Conservation (phyloP, 2,888 invertebrate species). For the Andrena hattorfiana region DNA sequence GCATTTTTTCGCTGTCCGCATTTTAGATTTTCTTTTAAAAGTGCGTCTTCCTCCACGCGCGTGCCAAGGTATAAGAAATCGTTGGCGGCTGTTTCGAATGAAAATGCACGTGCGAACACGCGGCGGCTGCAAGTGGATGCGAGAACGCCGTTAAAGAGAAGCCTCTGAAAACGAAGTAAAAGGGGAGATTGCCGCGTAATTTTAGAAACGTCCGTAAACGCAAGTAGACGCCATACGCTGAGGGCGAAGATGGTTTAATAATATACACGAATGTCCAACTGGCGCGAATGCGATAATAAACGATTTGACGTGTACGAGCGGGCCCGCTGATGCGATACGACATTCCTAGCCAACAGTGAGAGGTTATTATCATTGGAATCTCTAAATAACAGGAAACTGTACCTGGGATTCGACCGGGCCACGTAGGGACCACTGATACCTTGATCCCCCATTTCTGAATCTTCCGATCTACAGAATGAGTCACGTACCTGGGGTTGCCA, state of each 20-base stretch:
- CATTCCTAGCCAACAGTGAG: slow-evolving; percentile 41
- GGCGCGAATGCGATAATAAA: slow-evolving; percentile 79
- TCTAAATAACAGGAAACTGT: slow-evolving; percentile 26
- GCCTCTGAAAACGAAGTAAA: slow-evolving; percentile 49
- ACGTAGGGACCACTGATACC: slow-evolving; percentile 1
- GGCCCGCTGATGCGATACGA: slow-evolving; percentile 58
- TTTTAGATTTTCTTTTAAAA: slow-evolving; percentile 2
- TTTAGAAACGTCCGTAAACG: slow-evolving; percentile 72
- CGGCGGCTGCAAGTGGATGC: slow-evolving; percentile 58
- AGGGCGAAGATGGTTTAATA: slow-evolving; percentile 78
- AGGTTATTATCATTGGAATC: slow-evolving; percentile 64
- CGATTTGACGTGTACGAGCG: slow-evolving; percentile 68
- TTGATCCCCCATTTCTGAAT: background rate
- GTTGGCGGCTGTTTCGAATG: slow-evolving; percentile 37
- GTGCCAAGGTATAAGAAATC: slow-evolving; percentile 1
- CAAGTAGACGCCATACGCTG: slow-evolving; percentile 64
- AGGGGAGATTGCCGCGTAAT: slow-evolving; percentile 66
- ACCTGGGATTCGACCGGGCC: background rate
- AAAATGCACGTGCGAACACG: slow-evolving; percentile 53
- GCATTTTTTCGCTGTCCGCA: no score
- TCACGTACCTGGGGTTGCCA: background rate
- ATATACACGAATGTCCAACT: slow-evolving; percentile 77
- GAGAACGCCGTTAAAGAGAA: slow-evolving; percentile 59
- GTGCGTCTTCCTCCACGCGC: background rate
- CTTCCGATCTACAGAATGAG: background rate